Evolutionary conservation across 2,113 vertebrate species (phyloP), one percentile per base, ranked within the genome.

Genomic region (Thunnus maccoyii): DNA sequence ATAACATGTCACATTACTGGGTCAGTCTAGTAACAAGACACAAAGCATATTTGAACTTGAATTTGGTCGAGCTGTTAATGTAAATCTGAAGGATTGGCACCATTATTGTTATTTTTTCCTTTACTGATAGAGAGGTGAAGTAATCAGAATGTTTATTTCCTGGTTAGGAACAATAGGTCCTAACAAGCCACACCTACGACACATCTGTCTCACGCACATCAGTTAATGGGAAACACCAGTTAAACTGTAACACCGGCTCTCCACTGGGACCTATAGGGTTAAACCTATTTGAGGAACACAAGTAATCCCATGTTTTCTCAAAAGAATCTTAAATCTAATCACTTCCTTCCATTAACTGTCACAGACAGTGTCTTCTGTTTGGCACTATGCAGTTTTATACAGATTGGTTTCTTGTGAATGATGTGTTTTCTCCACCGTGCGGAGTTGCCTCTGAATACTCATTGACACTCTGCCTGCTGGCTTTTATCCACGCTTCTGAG

Each of bases 401-500:
- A n/a, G 3, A 74, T 74, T 52, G 70, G 16, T 25, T 77, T 16
- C 36, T 27, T 17, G 14, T 41, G 50, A 80, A 52, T 46, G 15
- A 52, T 46, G 15, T 16, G 17, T 67, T 67, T 71, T 50, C 56
- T 76, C 69, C 48, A 36, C 44, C 18, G n/a, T 64, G 58, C 44
- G 41, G 70, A 72, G 68, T 52, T 67, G 27, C 56, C 44, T 69
- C 69, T 58, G 64, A 78, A 75, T 58, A 20, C 52, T 27, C 9
- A 52, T 65, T 63, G 73, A 71, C 46, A 22, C 41, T 50, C 20
- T 85, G 74, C 72, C 76, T 64, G 17, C 56, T 84, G 75, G 78
- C 68, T 86, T 75, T 69, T 60, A 68, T 77, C 80, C 71, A 82
- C 60, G 60, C 54, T 57, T 87, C 83, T 80, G 51, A 89, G 71